These are phyloP conservation scores for Muscidifurax raptorellus DNA, from an alignment of 1,140 invertebrate genomes.

Conservation along the genomic window DNA sequence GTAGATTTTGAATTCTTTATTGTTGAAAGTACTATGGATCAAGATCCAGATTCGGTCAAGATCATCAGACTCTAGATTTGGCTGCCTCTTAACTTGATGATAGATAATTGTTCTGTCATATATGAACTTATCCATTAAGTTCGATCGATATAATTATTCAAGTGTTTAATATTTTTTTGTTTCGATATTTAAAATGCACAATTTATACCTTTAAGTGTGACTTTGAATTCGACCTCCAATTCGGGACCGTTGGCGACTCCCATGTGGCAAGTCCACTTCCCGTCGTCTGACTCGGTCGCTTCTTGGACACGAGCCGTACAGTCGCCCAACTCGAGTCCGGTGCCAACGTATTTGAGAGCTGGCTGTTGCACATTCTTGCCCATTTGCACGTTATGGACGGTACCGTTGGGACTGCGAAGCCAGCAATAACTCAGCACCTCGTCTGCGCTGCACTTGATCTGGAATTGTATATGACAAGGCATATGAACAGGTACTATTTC, in stretches of 20 bases:
- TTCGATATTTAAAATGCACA: no score
- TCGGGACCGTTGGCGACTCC: slow-evolving; percentile 59
- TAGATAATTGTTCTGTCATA: no score
- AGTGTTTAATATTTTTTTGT: no score
- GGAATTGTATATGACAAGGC: slow-evolving; percentile 10
- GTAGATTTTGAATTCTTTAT: no score
- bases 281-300: slow-evolving; percentile 59
- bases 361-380: background rate
- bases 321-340: slow-evolving; percentile 62
- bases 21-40: no score
- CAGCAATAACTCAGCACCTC: slow-evolving; percentile 66
- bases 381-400: slow-evolving; percentile 35
- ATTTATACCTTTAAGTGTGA: slow-evolving; percentile 65
- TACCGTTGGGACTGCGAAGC: slow-evolving; percentile 66
- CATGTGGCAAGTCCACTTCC: slow-evolving; percentile 66
- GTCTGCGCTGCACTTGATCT: slow-evolving; percentile 64
- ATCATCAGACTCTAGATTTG: no score
- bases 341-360: slow-evolving; percentile 56
- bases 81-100: no score
- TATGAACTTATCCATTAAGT: no score
- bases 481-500: background rate
- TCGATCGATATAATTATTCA: background rate
- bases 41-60: no score
- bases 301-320: slow-evolving; percentile 60
- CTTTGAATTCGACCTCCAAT: slow-evolving; percentile 57